Evolutionary conservation across 1,140 invertebrate species (phyloP), one percentile per base, ranked within the genome.

Genomic region (Panagrolaimus sp.): DNA sequence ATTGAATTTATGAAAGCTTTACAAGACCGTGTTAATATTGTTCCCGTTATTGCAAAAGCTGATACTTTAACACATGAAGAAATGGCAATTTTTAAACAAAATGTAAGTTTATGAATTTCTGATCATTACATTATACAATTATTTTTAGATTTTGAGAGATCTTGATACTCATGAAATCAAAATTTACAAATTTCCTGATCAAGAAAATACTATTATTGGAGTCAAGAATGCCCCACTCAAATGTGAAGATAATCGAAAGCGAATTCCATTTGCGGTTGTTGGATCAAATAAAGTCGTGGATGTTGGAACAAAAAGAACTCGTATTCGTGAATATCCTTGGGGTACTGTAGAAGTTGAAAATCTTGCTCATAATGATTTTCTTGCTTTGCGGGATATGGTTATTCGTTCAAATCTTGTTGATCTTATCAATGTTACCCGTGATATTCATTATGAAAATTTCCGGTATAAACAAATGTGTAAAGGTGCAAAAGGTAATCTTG

Each of bases 311-410:
- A 89, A 89, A 76, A 90, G 91, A 83, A 89, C 94, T 48, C 64
- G 81, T 7, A 67, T 72, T 15, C 87, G 95, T 5, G 90, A 95
- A 81, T 98, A 97, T 85, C 94, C 94, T 0, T 98, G 94, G 94
- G 96, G 96, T 17, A 90, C 95, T 46, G 94, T 98, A 2, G 94
- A 98, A 62, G 95, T 99, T 64, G 96, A 99, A 84, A 98, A 98
- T 84, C 84, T 97, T 79, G 94, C 96, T 79, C 96, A 98, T 85
- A 97, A 94, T 86, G 96, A 99, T 85, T 99, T 98, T 84, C 90
- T 98, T 76, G 93, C 95, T 17, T 87, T 99, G 46, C 88, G 96
- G 76, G 96, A 98, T 84, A 96, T 98, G 92, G 88, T 98, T 45
- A 93, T 98, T 62, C 84, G 85, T 75, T 93, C 92, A 63, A 92